phyloP scores from a whole-genome alignment of 1,140 invertebrate genomes.

The Atta colombica region DNA sequence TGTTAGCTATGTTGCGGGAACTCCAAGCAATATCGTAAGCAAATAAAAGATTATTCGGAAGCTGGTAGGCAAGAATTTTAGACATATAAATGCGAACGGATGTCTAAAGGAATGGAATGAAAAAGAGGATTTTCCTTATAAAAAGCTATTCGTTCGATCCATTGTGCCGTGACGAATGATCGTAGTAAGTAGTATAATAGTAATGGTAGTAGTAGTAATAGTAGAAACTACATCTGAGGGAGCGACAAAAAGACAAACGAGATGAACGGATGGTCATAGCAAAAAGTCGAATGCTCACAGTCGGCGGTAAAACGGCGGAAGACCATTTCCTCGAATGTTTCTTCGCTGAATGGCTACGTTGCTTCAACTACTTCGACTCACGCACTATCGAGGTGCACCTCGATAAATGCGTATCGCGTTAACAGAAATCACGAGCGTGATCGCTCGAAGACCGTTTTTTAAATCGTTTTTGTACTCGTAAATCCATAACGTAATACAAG shows the following conservation, averaged over 20 bases:
- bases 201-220: slow-evolving; percentile 26
- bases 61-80: slow-evolving; percentile 16
- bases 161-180: slow-evolving; percentile 41
- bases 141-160: slow-evolving; percentile 53
- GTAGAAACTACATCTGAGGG: slow-evolving; percentile 62
- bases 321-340: slow-evolving; percentile 80
- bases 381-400: slow-evolving; percentile 44
- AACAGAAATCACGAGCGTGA: slow-evolving; percentile 39
- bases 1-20: not conserved
- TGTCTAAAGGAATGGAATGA: not conserved
- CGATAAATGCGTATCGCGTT: slow-evolving; percentile 49
- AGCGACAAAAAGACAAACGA: slow-evolving; percentile 73
- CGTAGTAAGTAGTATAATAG: slow-evolving; percentile 41
- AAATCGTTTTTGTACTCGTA: not conserved
- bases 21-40: not conserved
- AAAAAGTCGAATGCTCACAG: slow-evolving; percentile 74
- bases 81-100: not conserved
- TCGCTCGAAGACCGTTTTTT: not conserved
- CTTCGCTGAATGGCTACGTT: slow-evolving; percentile 71
- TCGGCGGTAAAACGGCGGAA: slow-evolving; percentile 79
- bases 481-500: slow-evolving; percentile 9
- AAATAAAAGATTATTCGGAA: not conserved
- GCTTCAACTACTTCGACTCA: slow-evolving; percentile 72
- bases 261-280: slow-evolving; percentile 52
- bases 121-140: slow-evolving; percentile 43